Base-by-base conservation (phyloP, 2,797 vertebrate species). In the Pempheris klunzingeri region DNA sequence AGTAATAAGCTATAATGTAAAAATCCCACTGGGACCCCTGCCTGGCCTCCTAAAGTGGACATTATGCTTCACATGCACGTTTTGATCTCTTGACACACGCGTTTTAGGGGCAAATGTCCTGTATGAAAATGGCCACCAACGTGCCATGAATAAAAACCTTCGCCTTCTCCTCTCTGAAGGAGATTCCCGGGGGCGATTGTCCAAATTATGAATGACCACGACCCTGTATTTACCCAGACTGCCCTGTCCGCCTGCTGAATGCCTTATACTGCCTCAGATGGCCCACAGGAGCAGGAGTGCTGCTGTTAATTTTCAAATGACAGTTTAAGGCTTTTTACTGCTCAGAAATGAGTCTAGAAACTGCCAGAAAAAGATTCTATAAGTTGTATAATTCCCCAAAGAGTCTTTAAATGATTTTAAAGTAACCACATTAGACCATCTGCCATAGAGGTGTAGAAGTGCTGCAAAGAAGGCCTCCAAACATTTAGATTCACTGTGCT, bases 141-240 rank as follows among this genome's bases (percentile, higher is more conserved):
- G 88, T 91, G 91, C 82, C 59, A 3, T 74, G 92, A 93, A 93
- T 93, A 41, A 70, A 84, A 90, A 82, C 49, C 22, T 5, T 4
- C 38, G 36, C 54, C 26, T 72, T 65, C 74, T 26, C 38, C 36
- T 70, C 73, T 71, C 65, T 58, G 71, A 74, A 24, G 77, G 83
- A 89, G 86, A 83, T 81, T 85, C 92, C 83, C 86, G 39, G 95
- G 96, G 93, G 80, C 61, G 0, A 77, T 57, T 94, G 95, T 94
- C 93, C 94, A 95, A 96, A 97, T 97, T 97, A 98, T 96, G 97
- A 96, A 94, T 94, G 95, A 92, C 95, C 97, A 98, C 96, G 96
- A 95, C 95, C 95, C 94, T 93, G 93, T 97, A 95, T 98, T 98
- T 97, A 96, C 97, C 86, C 92, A 96, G 90, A 92, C 94, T 92